Conservation (phyloP, 2,113 vertebrate species). For the Phylloscopus trochiloides region DNA sequence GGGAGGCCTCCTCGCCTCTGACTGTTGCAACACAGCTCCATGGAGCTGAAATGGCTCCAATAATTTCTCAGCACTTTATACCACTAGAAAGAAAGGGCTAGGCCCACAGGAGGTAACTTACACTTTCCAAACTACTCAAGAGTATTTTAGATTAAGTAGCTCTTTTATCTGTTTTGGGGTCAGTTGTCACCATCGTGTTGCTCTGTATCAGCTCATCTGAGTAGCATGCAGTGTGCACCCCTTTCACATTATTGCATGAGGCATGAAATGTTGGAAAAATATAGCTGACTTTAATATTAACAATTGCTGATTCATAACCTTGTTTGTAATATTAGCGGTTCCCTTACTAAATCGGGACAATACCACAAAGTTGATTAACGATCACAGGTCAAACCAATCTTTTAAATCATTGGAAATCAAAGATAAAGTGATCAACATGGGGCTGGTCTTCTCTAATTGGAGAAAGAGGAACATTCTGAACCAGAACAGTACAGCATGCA, state of each 20-base stretch:
- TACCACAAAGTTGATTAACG: constrained; percentile 22
- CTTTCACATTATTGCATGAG: not conserved
- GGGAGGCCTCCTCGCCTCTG: not conserved
- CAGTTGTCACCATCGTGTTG: not conserved
- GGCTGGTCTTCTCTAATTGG: not conserved
- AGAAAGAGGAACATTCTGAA: constrained; percentile 25
- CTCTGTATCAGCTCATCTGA: not conserved
- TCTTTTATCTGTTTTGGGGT: not conserved
- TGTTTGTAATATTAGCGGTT: constrained; percentile 8
- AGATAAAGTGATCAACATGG: not conserved
- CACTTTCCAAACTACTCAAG: not conserved
- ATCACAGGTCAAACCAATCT: constrained; percentile 1
- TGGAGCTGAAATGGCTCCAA: not conserved
- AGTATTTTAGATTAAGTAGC: not conserved
- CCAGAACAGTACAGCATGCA: constrained; percentile 6
- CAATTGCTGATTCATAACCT: constrained; percentile 52
- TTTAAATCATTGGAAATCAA: constrained; percentile 41
- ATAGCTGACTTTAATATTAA: not conserved
- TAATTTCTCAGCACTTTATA: not conserved
- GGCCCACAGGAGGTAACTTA: not conserved
- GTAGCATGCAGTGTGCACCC: not conserved
- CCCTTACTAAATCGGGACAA: not conserved
- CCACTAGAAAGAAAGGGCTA: not conserved
- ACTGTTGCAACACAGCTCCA: not conserved
- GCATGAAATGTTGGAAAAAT: not conserved